phyloP scores from a whole-genome alignment of 2,888 invertebrate species.

The Malachius bipustulatus region DNA sequence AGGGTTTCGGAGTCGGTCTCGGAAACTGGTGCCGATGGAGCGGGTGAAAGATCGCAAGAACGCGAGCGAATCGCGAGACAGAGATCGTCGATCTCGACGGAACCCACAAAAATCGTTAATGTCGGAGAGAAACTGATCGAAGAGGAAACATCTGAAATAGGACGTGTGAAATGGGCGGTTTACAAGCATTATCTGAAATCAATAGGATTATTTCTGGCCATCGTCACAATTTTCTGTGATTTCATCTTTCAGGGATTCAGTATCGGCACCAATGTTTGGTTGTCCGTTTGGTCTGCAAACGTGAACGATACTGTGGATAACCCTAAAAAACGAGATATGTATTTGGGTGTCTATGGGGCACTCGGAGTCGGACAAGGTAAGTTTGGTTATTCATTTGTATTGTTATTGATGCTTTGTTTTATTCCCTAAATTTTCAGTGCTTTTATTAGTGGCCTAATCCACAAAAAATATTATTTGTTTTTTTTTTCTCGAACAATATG shows the following conservation, averaged over 20 bases:
- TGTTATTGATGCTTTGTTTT: too few relatives aligned
- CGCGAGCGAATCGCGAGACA: constrained; percentile 32
- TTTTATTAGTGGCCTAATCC: too few relatives aligned
- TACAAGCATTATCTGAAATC: constrained; percentile 82
- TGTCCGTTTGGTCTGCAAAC: constrained; percentile 73
- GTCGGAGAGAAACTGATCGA: constrained; percentile 76
- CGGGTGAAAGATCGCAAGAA: constrained; percentile 38
- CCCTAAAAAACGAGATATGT: constrained; percentile 55
- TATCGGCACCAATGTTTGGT: constrained; percentile 79
- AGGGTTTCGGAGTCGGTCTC: constrained; percentile 60
- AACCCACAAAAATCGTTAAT: too few relatives aligned
- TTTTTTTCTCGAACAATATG: too few relatives aligned
- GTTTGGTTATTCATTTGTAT: too few relatives aligned
- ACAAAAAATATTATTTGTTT: too few relatives aligned
- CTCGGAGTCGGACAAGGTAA: constrained; percentile 84
- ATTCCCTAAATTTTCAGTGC: too few relatives aligned
- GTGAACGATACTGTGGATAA: constrained; percentile 44
- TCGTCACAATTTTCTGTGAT: constrained; percentile 67
- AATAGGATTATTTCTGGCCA: constrained; percentile 63
- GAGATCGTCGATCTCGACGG: constrained; percentile 24
- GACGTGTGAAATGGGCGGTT: constrained; percentile 79
- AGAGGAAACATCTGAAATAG: constrained; percentile 81
- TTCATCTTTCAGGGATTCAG: constrained; percentile 73
- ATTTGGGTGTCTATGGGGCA: constrained; percentile 81
- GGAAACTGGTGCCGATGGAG: constrained; percentile 46